These are phyloP conservation scores for Clitarchus hookeri DNA, from an alignment of 2,888 invertebrate species.

Conservation along the genomic window DNA sequence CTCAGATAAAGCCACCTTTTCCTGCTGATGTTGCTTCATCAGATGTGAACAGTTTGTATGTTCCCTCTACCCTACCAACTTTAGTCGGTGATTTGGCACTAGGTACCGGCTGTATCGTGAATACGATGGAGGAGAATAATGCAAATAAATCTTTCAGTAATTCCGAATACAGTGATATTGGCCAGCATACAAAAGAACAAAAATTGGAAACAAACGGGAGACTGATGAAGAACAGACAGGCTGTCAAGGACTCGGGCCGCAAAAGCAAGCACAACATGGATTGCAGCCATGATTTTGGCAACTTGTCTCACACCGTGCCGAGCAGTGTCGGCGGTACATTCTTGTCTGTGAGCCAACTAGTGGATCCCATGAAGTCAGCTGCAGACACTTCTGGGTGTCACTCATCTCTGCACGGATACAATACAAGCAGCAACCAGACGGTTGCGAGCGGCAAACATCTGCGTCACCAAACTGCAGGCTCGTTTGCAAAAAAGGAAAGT, in stretches of 20 bases:
- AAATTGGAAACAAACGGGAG: constrained; percentile 21
- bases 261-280: constrained; percentile 4
- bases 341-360: constrained; percentile 67
- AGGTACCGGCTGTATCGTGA: constrained; percentile 47
- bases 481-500: not conserved
- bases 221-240: constrained; percentile 47
- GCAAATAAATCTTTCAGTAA: constrained; percentile 28
- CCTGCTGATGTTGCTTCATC: constrained; percentile 43
- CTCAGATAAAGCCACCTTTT: constrained; percentile 59
- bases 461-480: not conserved
- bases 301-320: not conserved
- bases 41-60: constrained; percentile 45
- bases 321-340: constrained; percentile 51
- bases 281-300: not conserved
- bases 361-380: constrained; percentile 52
- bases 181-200: not conserved
- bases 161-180: constrained; percentile 24
- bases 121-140: constrained; percentile 26
- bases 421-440: constrained; percentile 24
- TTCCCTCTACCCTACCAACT: constrained; percentile 62
- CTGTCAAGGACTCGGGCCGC: not conserved
- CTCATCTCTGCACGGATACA: not conserved
- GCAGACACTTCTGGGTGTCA: constrained; percentile 28
- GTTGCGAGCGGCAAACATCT: constrained; percentile 10
- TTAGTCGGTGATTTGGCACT: constrained; percentile 65